Base-by-base conservation (phyloP, 2,888 invertebrate species). In the Acrobasis consociella region DNA sequence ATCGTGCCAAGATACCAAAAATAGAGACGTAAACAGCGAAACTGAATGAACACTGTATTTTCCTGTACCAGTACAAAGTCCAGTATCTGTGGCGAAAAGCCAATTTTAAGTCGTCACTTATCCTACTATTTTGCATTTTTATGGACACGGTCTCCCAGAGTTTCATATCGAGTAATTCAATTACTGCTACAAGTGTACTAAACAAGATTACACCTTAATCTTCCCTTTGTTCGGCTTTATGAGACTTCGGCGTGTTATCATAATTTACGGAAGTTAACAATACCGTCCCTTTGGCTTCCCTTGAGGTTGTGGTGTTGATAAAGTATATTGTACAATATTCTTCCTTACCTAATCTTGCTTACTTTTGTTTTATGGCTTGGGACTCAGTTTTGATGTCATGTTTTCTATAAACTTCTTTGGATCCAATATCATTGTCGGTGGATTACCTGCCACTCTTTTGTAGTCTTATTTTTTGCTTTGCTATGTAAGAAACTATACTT, bases 61-160 rank as follows among this genome's bases (percentile, higher is more conserved):
- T 86, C 88, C 89, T 81, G 85, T 81, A 86, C 83, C 85, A 77
- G 89, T 88, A 81, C 91, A 87, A 91, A 91, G 91, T 89, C 88
- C 91, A 85, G 80, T 78, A 77, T 70, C 73, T 76, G 74, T 89
- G 91, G 91, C 89, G 75, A 59, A 69, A 75, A 76, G 91, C 91
- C 91, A 91, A 75, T 77, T 67, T 67, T 50, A 69, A 74, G 70
- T 65, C 67, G 68, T 72, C 79, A 79, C 78, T 78, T 55, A 62
- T 31, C 10, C 15, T 52, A 61, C 61, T 61, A 49, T 60, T 61
- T 61, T 49, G 46, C 61, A 61, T 53, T 61, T 61, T 61, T 53
- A 53, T 51, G 53, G 22, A 58, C 16, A 49, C 17, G 1, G 50
- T 15, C 51, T 50, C 16, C 15, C 10, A 56, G 58, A 51, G 42